A percentile compares a stretch with the other conserved stretches of the same genome.
Conservation (phyloP, 2,113 vertebrate species). For the Pygoscelis adeliae region DNA sequence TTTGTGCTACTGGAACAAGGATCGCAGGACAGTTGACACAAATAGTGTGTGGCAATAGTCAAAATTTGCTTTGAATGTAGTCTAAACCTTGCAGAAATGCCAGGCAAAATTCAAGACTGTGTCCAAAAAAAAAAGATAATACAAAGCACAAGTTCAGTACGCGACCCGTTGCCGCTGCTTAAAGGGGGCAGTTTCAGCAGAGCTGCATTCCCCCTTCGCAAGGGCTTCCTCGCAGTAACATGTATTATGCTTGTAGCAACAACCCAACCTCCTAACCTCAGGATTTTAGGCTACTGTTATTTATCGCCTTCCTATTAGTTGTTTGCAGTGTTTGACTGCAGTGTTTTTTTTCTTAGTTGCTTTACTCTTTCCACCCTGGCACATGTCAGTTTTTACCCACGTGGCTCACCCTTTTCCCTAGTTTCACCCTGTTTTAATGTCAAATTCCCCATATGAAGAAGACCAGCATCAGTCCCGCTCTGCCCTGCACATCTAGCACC, state of each 20-base stretch:
- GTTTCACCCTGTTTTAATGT: not conserved
- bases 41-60: not conserved
- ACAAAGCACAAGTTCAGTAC: not conserved
- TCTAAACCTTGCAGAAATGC: not conserved
- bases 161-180: rapidly evolving
- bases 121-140: not conserved
- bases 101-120: too few species aligned
- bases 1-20: not conserved
- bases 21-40: not conserved
- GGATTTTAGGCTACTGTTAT: not conserved
- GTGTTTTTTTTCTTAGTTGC: not conserved
- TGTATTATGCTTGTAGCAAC: rapidly evolving
- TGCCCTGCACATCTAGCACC: not conserved
- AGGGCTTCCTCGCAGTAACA: not conserved
- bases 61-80: not conserved
- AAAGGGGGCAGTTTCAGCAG: not conserved
- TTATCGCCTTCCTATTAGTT: not conserved
- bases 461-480: not conserved
- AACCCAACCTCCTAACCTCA: not conserved
- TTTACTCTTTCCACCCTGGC: not conserved
- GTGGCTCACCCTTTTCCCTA: not conserved
- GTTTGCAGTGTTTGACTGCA: not conserved
- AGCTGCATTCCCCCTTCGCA: not conserved
- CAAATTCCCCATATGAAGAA: rapidly evolving
- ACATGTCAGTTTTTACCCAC: rapidly evolving